Base-by-base conservation (phyloP, 37 sponge, comb jelly and placozoan genomes). In the Agelas oroides region DNA sequence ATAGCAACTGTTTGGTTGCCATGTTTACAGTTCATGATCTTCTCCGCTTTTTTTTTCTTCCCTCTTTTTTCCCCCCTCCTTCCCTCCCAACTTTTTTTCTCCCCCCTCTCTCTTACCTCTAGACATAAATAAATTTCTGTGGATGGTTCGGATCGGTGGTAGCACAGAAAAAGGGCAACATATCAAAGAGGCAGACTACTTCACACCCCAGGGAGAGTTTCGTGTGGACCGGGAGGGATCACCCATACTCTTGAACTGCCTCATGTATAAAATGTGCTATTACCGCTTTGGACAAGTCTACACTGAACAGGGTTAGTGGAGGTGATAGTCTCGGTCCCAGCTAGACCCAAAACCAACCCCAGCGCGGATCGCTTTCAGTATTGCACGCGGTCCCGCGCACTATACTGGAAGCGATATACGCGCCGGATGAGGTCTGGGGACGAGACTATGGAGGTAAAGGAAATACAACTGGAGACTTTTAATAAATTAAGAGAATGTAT, bases 201-300 rank as follows among this genome's bases (percentile, higher is more conserved):
- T 95, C 95, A 96, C 96, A 5, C 92, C 89, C 33, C 86, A 96
- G 71, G 98, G 98, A 27, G 98, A 98, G 83, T 98, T 96, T 82
- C 66, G 94, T n/a, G 98, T 98, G 39, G 98, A 98, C 81, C 86
- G 84, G 53, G 98, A 96, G 73, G 98, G 96, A 16, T 96, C 98
- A 37, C 92, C 94, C 15, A 72, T 87, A 21, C 91, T 98, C 55
- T 91, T 94, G 65, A 98, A 98, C 87, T 96, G 96, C 56, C 96
- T 98, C 75, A 98, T 98, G 98, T 98, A 98, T 88, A 98, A 98
- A 87, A 92, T 98, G 91, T 98, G 98, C 76, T 98, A 98, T 94
- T 98, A 98, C 80, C 80, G 96, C 55, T 98, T 96, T 70, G 96
- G 95, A 73, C 80, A 95, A 71, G 93, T 95, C 55, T 97, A 97